Percentiles rank a stretch among this genome's conserved stretches.
Conservation (phyloP, 1,140 invertebrate genomes). For the Teleopsis dalmanni region DNA sequence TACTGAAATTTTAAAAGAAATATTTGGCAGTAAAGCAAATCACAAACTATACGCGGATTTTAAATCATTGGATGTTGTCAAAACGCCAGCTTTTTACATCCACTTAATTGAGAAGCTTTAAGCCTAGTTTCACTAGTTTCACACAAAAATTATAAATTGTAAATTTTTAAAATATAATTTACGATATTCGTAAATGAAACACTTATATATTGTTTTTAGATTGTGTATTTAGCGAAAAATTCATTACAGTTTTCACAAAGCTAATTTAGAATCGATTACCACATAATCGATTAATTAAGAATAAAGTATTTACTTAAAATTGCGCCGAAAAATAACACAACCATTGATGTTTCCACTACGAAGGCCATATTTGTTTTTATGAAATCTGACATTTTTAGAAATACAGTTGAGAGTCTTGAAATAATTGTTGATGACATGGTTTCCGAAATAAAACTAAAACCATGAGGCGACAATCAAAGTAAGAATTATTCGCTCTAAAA, state of each 20-base stretch:
- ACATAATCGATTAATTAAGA: not conserved
- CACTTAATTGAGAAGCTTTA: slow-evolving; percentile 59
- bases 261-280: too few relatives aligned
- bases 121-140: slow-evolving; percentile 13
- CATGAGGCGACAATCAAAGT: not conserved
- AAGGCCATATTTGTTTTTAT: slow-evolving; percentile 30
- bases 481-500: too few relatives aligned
- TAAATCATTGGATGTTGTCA: slow-evolving; percentile 53
- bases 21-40: slow-evolving; percentile 57
- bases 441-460: not conserved
- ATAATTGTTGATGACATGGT: slow-evolving; percentile 15
- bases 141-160: too few relatives aligned
- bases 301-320: slow-evolving; percentile 25
- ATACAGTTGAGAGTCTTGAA: slow-evolving; percentile 19
- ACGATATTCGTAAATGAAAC: too few relatives aligned
- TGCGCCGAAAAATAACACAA: slow-evolving; percentile 26
- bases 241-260: too few relatives aligned
- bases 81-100: slow-evolving; percentile 73
- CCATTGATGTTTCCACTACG: slow-evolving; percentile 31
- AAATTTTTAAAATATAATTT: too few relatives aligned
- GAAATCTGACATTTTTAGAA: slow-evolving; percentile 25
- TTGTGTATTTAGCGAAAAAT: too few relatives aligned
- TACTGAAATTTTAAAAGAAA: slow-evolving; percentile 59
- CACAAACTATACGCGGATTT: slow-evolving; percentile 76
- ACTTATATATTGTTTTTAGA: too few relatives aligned